Base-by-base conservation (phyloP, 1,140 invertebrate genomes). In the Lepidurus packardi region DNA sequence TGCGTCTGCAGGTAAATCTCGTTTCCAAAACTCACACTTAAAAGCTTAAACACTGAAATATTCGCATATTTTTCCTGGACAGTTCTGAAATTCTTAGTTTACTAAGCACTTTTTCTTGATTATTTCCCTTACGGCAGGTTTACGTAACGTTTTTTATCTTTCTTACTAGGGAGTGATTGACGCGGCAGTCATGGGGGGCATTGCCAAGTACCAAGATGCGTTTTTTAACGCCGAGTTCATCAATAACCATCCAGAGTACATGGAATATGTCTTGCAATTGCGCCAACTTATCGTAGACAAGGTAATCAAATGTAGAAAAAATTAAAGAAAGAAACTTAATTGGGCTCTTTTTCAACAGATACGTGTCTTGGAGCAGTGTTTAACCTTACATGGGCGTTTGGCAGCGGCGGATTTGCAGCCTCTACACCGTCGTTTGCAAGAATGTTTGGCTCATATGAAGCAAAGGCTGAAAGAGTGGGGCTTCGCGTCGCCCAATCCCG, bases 121-220 rank as follows among this genome's bases (percentile, higher is more conserved):
- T 41, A 84, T 85, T 47, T 85, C 84, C 78, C 81, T 83, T 44
- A 83, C 85, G 82, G 83, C 85, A 79, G 75, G 73, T 7, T 25
- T 42, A 25, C 13, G 0, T 9, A 65, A 21, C 53, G 53, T n/a
- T 7, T 76, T 42, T 43, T 73, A 41, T 42, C 43, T 43, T 21
- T 41, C 21, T 21, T 73, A 82, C 53, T 83, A 89, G 84, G 96
- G 96, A 21, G 94, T 95, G 42, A 95, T 97, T 79, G 96, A 97
- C 85, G 95, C 96, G 0, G 95, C 95, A 81, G 96, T 98, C 0
- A 95, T 95, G 89, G 95, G 96, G n/a, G 96, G 96, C 9, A 94
- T 98, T 75, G 92, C 91, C 44, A 98, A 97, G 83, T 98, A 97
- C 83, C 94, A 95, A 81, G 92, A 96, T 81, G 94, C 95, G 6